Base-by-base conservation (phyloP, 2,888 invertebrate species). In the Euplagia quadripunctaria region DNA sequence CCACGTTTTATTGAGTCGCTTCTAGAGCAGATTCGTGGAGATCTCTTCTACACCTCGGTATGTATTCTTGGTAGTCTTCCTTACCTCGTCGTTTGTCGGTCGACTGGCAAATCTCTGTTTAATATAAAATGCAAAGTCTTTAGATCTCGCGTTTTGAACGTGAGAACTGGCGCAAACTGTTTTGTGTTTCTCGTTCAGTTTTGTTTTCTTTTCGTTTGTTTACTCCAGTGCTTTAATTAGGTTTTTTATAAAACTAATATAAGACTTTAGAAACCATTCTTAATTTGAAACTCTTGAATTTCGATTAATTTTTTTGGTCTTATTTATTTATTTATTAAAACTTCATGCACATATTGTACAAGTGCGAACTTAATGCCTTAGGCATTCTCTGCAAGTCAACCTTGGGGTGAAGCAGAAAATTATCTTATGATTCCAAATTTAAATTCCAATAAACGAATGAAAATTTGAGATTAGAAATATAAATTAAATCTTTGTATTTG, bases 71-170 rank as follows among this genome's bases (percentile, higher is more conserved):
- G 76, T 63, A 52, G 70, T 78, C 76, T 78, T 78, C 66, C 72
- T 79, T 80, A 78, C 75, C 46, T 71, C 71, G 71, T 77, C 82
- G 79, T 81, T 85, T 83, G 80, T 81, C 76, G 77, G 72, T 72
- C 46, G 68, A 70, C 70, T 76, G 73, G 74, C 79, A 80, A 85
- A 84, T 83, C 84, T 84, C 76, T 82, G 78, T 78, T 70, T 80
- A 82, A 82, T 83, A 85, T 79, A 82, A 81, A 85, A 82, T 83
- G 85, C 79, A 78, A 84, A 84, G 78, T 82, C 73, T 76, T 78
- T 70, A 67, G 76, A 82, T 77, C 71, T 73, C 79, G 75, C 73
- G 70, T 78, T 80, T 71, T 74, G 83, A 70, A 82, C 85, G 83
- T 83, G 85, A 82, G 83, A 83, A 82, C 74, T 75, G 75, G 73